Evolutionary conservation across 2,888 invertebrate species (phyloP).

Genomic region (Noctua comes): DNA sequence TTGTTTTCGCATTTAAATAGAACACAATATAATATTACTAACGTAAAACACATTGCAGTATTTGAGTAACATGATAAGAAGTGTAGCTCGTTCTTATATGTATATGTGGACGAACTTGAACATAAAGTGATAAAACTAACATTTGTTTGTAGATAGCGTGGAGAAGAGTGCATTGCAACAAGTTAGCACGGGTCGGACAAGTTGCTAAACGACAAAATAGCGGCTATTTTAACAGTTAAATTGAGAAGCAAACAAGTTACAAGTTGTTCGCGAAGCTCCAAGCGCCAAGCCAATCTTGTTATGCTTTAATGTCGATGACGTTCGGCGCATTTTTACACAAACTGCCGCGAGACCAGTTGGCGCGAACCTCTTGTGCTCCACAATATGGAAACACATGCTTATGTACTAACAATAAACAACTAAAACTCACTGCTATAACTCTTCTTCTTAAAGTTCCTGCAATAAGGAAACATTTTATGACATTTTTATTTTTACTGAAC

Average conservation of each 20-base stretch:
- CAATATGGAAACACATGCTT: neutral
- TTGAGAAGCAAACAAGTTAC: slow-evolving; percentile 56
- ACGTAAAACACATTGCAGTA: neutral
- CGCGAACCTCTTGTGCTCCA: neutral
- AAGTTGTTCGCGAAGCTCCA: slow-evolving; percentile 40
- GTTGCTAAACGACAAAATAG: slow-evolving; percentile 45
- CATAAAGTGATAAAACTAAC: neutral
- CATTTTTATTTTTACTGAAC: neutral
- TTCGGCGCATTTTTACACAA: slow-evolving; percentile 35
- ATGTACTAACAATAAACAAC: neutral
- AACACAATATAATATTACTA: neutral
- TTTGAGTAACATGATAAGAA: neutral
- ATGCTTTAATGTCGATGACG: slow-evolving; percentile 25
- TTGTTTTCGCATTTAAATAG: neutral
- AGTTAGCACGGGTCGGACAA: slow-evolving; percentile 38
- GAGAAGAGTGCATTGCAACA: slow-evolving; percentile 24
- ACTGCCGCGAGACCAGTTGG: slow-evolving; percentile 16
- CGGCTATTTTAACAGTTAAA: slow-evolving; percentile 53
- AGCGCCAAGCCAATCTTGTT: slow-evolving; percentile 58
- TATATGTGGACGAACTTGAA: neutral
- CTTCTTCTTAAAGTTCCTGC: neutral
- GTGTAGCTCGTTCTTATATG: too few species aligned
- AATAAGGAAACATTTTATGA: neutral
- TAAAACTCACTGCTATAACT: neutral
- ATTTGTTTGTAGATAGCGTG: neutral